Evolutionary conservation across 2,797 vertebrate genomes (phyloP).

Genomic region (Macroramphosus scolopax): DNA sequence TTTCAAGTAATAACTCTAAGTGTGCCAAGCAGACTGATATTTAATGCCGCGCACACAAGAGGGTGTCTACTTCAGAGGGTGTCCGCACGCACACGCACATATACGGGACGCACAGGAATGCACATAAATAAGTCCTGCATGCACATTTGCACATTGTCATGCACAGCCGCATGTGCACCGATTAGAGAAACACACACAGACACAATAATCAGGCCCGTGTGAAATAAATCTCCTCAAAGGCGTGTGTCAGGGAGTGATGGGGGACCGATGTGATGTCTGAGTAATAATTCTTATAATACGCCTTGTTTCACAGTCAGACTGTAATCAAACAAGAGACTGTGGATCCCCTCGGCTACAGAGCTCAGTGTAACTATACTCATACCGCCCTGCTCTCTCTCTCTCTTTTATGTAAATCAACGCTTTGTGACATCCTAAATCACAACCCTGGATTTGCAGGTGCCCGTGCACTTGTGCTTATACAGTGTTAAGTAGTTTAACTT

Average conservation of each 20-base stretch:
- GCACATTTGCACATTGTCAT: not conserved
- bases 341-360: conserved; percentile 61
- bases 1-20: conserved; percentile 67
- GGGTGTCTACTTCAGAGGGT: conserved; percentile 44
- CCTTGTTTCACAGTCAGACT: conserved; percentile 67
- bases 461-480: conserved; percentile 31
- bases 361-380: conserved; percentile 61
- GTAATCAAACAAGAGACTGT: conserved; percentile 71
- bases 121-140: not conserved
- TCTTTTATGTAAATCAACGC: conserved; percentile 63
- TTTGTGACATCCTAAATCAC: conserved; percentile 63
- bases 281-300: conserved; percentile 71
- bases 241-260: conserved; percentile 52
- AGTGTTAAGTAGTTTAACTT: conserved; percentile 27
- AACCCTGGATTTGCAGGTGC: conserved; percentile 49
- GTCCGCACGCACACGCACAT: not conserved
- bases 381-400: conserved; percentile 9
- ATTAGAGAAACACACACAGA: conserved; percentile 44
- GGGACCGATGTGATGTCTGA: conserved; percentile 62
- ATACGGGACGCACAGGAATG: not conserved
- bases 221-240: conserved; percentile 67
- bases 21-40: conserved; percentile 57
- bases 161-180: conserved; percentile 18
- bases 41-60: conserved; percentile 30
- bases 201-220: conserved; percentile 50